Evolutionary conservation across 2,888 invertebrate species (phyloP), one percentile per base, ranked within the genome.

Genomic region (Chrysodeixis includens): DNA sequence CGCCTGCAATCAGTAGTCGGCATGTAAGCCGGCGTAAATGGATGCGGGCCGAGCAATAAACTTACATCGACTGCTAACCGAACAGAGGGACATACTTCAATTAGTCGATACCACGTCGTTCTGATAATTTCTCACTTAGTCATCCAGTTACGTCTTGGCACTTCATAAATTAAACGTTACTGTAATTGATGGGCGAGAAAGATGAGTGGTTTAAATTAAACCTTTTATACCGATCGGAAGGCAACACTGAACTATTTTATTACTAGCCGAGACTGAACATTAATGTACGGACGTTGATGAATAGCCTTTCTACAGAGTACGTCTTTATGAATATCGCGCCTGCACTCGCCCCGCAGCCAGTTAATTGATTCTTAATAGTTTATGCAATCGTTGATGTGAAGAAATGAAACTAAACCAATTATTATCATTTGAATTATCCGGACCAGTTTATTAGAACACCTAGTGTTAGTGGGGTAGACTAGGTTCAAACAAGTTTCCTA

Each of bases 61-160:
- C 71, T 70, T 67, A 73, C 63, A 73, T 64, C 69, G 54, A 63
- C 51, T 58, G 66, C 60, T 66, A 72, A 70, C 74, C 57, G 56
- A 59, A 63, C 57, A 60, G 65, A 66, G 71, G 61, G 69, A 76
- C 74, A 66, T 69, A 72, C 75, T 83, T 78, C 73, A 84, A 81
- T 84, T 82, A 82, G 71, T 72, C 78, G 74, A 81, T 79, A 78
- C 59, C 66, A 60, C 62, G 78, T 72, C 61, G 73, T 74, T 71
- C 75, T 76, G 80, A 83, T 81, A 84, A 86, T 81, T 84, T 82
- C 75, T 77, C 78, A 83, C 83, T 85, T 83, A 76, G 72, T 79
- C 84, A 85, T 75, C 61, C 73, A 76, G 69, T 71, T 80, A 78
- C 72, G 69, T 76, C 75, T 77, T 72, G 69, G 75, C 74, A 64